A percentile compares a stretch with the other conserved stretches of the same genome.
Evolutionary conservation across 2,888 invertebrate genomes (phyloP).

Genomic region (Xanthia togata): DNA sequence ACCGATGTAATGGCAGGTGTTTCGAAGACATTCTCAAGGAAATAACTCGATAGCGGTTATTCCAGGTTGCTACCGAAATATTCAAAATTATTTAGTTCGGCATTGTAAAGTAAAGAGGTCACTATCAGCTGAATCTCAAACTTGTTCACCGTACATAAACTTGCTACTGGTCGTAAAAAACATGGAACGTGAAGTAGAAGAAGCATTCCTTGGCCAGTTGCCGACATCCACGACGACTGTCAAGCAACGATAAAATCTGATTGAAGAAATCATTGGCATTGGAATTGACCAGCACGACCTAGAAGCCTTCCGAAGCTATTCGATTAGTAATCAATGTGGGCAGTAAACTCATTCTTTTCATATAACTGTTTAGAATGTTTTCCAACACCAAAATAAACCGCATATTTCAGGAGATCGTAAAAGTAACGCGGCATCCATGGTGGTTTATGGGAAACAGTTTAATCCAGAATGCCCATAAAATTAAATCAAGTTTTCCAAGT

Average conservation of each 20-base stretch:
- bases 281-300: slow-evolving; percentile 62
- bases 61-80: slow-evolving; percentile 18
- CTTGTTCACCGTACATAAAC: slow-evolving; percentile 62
- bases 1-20: background rate
- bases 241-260: slow-evolving; percentile 79
- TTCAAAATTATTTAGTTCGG: slow-evolving; percentile 42
- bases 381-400: slow-evolving; percentile 35
- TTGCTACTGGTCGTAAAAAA: slow-evolving; percentile 69
- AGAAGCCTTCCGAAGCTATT: slow-evolving; percentile 61
- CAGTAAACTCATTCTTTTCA: slow-evolving; percentile 49
- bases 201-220: slow-evolving; percentile 73
- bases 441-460: slow-evolving; percentile 51
- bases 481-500: slow-evolving; percentile 51
- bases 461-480: slow-evolving; percentile 56
- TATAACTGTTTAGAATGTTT: slow-evolving; percentile 31
- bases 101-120: slow-evolving; percentile 44
- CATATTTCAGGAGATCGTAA: slow-evolving; percentile 56
- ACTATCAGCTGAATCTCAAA: slow-evolving; percentile 62
- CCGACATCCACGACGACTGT: slow-evolving; percentile 70
- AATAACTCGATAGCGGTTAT: slow-evolving; percentile 1
- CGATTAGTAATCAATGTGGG: slow-evolving; percentile 59
- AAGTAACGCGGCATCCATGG: slow-evolving; percentile 33
- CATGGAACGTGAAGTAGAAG: slow-evolving; percentile 64
- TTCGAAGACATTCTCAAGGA: slow-evolving; percentile 4
- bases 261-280: slow-evolving; percentile 74